Base-by-base conservation (phyloP, 2,113 vertebrate species). In the Furnarius figulus region DNA sequence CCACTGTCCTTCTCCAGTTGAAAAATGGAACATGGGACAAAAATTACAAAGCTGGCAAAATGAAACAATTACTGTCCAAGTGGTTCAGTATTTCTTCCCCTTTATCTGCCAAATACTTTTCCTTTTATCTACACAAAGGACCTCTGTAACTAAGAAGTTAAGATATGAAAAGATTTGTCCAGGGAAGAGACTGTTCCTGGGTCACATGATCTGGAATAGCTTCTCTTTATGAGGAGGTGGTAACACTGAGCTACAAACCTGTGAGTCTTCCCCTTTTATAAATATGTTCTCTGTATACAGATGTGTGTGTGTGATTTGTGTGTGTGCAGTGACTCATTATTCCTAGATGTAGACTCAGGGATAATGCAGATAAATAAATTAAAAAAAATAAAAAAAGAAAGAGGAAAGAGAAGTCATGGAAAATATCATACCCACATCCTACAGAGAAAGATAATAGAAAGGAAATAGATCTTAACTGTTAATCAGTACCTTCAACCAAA, bases 41-140 rank as follows among this genome's bases (percentile, higher is more conserved):
- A 35, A 14, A 6, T 3, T 2, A 0, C 0, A 0, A 63, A 53
- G 16, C 12, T 67, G 12, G 13, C 24, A 59, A 44, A 88, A 24
- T 6, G 7, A 14, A 47, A 24, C 19, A 12, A 52, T 65, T 35
- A 28, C 13, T 24, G 15, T 22, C 47, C 47, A 39, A 50, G 12
- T 9, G 28, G 23, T 16, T 9, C 1, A 61, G 24, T 68, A 44
- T 6, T 49, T 70, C 22, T 37, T 65, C 52, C 40, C 25, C 10
- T 52, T 85, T 65, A 17, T 49, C 22, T 87, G 15, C 12, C 47
- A 37, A 27, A 37, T 9, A 18, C 2, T 79, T 59, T 89, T 42
- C 9, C 1, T 12, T 30, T 91, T 73, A 10, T 10, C 16, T 23
- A 42, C 23, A 68, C 11, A 76, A 56, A 79, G 13, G 15, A 35